These are phyloP conservation scores for Lacanobia oleracea DNA, from an alignment of 2,888 invertebrate species.

Conservation along the genomic window DNA sequence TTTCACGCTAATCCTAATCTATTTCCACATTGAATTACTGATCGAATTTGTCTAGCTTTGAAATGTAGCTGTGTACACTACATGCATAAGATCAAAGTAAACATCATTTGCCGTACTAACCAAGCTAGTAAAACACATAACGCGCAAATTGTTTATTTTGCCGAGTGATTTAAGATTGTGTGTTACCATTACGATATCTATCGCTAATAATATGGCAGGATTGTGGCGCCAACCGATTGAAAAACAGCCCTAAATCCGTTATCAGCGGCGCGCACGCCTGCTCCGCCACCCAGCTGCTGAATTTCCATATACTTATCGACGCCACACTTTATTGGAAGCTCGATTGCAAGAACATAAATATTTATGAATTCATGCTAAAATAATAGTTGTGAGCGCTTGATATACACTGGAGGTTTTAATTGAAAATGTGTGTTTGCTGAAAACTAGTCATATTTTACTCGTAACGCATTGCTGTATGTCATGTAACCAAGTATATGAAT, in stretches of 20 bases:
- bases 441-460: neutral
- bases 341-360: slow-evolving; percentile 73
- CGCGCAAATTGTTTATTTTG: slow-evolving; percentile 63
- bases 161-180: slow-evolving; percentile 65
- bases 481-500: neutral
- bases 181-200: slow-evolving; percentile 67
- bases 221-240: slow-evolving; percentile 76
- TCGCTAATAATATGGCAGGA: slow-evolving; percentile 75
- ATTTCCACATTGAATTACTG: slow-evolving; percentile 11
- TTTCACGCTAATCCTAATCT: slow-evolving; percentile 1
- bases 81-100: slow-evolving; percentile 51
- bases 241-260: slow-evolving; percentile 83
- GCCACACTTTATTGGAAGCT: slow-evolving; percentile 75
- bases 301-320: slow-evolving; percentile 83
- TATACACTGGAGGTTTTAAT: slow-evolving; percentile 29
- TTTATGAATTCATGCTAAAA: slow-evolving; percentile 68
- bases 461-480: neutral
- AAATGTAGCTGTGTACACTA: slow-evolving; percentile 33
- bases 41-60: slow-evolving; percentile 23
- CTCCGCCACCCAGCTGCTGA: slow-evolving; percentile 73
- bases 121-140: slow-evolving; percentile 46
- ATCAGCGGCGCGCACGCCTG: slow-evolving; percentile 80
- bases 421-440: slow-evolving; percentile 9
- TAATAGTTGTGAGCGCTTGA: slow-evolving; percentile 51
- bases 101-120: slow-evolving; percentile 40